Percentiles rank a stretch among this genome's conserved stretches.
Conservation (phyloP, 1,140 invertebrate species). For the Ceratina australensis region DNA sequence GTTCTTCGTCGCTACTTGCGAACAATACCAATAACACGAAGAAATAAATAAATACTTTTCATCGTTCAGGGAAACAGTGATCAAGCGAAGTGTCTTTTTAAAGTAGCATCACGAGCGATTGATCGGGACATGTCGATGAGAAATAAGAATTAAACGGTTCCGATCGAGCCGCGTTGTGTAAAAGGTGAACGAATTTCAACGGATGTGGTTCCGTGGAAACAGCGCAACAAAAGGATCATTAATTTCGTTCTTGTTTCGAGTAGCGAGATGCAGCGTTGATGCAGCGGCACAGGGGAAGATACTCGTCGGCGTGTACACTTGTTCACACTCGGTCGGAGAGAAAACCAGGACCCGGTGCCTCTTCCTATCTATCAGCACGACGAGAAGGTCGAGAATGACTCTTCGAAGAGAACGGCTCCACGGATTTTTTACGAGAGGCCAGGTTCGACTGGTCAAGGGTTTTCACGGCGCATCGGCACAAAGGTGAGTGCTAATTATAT, state of each 20-base stretch:
- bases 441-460: slow-evolving; percentile 50
- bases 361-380: slow-evolving; percentile 41
- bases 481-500: slow-evolving; percentile 72
- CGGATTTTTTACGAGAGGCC: slow-evolving; percentile 58
- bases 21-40: not conserved
- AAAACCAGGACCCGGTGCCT: slow-evolving; percentile 29
- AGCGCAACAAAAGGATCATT: slow-evolving; percentile 32
- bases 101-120: not conserved
- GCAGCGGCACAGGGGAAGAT: slow-evolving; percentile 18
- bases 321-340: slow-evolving; percentile 20
- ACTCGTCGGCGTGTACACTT: slow-evolving; percentile 8
- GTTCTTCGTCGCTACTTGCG: not conserved
- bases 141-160: slow-evolving; percentile 36
- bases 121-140: not conserved
- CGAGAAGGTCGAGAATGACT: slow-evolving; percentile 57
- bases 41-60: not conserved
- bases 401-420: slow-evolving; percentile 51
- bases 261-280: slow-evolving; percentile 16
- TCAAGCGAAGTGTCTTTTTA: not conserved
- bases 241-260: slow-evolving; percentile 44
- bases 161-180: slow-evolving; percentile 3
- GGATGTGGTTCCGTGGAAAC: not conserved
- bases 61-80: not conserved
- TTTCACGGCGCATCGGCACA: slow-evolving; percentile 58
- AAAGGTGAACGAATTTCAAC: not conserved